Evolutionary conservation across 2,113 vertebrate genomes (phyloP).

Genomic region (Melospiza melodia): DNA sequence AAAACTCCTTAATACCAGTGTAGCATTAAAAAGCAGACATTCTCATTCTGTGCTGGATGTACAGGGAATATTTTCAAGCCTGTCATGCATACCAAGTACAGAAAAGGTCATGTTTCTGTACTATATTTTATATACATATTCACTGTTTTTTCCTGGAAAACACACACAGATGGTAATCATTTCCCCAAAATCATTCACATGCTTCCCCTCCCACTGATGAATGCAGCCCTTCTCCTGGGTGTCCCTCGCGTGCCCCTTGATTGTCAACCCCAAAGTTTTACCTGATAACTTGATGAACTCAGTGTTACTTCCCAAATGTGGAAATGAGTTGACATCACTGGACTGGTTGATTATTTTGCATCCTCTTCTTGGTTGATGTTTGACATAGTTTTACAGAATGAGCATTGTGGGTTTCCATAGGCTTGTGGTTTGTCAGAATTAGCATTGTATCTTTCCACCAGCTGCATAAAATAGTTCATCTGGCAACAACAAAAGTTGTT

Average conservation of each 20-base stretch:
- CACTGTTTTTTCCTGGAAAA: not conserved
- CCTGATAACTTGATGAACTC: not conserved
- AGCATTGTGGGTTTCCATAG: not conserved
- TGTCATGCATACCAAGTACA: not conserved
- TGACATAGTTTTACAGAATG: accelerated
- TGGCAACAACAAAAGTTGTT: not conserved
- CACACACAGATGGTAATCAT: not conserved
- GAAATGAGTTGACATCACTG: not conserved
- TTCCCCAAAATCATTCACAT: not conserved
- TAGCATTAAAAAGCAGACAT: not conserved
- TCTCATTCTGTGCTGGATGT: not conserved
- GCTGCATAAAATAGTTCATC: not conserved
- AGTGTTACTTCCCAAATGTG: not conserved
- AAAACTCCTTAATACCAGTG: not conserved
- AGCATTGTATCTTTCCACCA: not conserved
- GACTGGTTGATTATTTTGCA: not conserved
- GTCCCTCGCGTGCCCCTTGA: not conserved
- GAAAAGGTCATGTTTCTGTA: not conserved
- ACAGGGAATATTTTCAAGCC: not conserved
- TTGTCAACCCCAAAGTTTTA: not conserved
- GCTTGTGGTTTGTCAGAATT: not conserved
- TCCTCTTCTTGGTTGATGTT: not conserved
- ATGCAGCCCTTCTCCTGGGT: not conserved
- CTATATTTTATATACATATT: not conserved
- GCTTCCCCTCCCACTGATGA: not conserved